Percentiles rank a stretch among this genome's conserved stretches.
These are phyloP conservation scores for Scleropages formosus DNA, from an alignment of 2,797 vertebrate genomes.

Conservation along the genomic window DNA sequence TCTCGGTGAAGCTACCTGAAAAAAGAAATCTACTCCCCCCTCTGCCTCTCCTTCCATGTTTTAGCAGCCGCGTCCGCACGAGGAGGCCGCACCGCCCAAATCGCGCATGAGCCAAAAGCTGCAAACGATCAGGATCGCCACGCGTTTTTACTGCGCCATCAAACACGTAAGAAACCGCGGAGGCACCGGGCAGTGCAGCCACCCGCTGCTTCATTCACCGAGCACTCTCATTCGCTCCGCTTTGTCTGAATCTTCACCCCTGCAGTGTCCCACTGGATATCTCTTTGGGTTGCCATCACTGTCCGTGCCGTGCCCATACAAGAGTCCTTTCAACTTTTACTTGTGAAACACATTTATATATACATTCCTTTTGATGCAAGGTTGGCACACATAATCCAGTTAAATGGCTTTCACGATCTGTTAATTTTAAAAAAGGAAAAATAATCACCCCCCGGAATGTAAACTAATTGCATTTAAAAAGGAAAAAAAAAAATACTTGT, in stretches of 20 bases:
- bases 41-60: slow-evolving; percentile 48
- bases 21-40: slow-evolving; percentile 6
- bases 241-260: not conserved
- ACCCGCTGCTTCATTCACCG: slow-evolving; percentile 12
- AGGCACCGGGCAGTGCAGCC: slow-evolving; percentile 5
- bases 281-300: not conserved
- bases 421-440: no score
- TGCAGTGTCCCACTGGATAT: not conserved
- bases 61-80: slow-evolving; percentile 51
- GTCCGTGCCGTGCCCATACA: not conserved
- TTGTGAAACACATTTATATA: no score
- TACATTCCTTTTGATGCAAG: no score
- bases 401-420: no score
- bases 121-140: slow-evolving; percentile 59
- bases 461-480: no score
- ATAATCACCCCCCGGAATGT: no score
- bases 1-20: slow-evolving; percentile 34
- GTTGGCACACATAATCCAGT: no score
- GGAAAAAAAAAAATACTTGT: no score
- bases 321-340: no score
- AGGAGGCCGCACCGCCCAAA: slow-evolving; percentile 52
- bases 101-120: slow-evolving; percentile 58
- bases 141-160: slow-evolving; percentile 60
- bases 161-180: slow-evolving; percentile 57
- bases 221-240: slow-evolving; percentile 14